phyloP scores from a whole-genome alignment of 2,113 vertebrate species.

The Pogona vitticeps region DNA sequence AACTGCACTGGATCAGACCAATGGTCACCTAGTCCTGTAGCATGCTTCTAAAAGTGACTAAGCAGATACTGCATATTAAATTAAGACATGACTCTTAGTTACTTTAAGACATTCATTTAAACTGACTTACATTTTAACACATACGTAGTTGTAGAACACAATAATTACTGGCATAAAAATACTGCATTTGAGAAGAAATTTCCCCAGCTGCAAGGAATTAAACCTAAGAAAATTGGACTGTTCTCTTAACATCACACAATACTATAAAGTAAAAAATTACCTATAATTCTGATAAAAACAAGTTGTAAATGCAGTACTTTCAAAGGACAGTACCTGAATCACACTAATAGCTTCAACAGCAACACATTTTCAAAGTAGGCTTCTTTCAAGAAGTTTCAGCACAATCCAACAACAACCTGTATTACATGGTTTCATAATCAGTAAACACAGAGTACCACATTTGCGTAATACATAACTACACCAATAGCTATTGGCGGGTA shows the following conservation, averaged over 20 bases:
- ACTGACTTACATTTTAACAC: constrained; percentile 63
- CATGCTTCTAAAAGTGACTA: constrained; percentile 2
- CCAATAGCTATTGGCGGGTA: constrained; percentile 74
- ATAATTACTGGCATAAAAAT: constrained; percentile 74
- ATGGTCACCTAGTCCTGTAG: not conserved
- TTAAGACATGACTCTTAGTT: constrained; percentile 54
- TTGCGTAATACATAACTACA: constrained; percentile 78
- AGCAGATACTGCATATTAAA: not conserved
- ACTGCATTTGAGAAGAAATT: constrained; percentile 60
- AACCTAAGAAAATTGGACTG: constrained; percentile 69
- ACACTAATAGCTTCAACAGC: constrained; percentile 89
- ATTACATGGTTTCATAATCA: constrained; percentile 91
- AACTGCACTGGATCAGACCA: constrained; percentile 44
- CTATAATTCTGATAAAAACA: constrained; percentile 79
- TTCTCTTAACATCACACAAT: constrained; percentile 73
- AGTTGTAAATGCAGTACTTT: constrained; percentile 84
- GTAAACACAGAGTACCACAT: constrained; percentile 85
- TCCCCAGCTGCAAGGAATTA: constrained; percentile 64
- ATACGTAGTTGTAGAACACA: constrained; percentile 66
- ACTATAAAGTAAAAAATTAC: constrained; percentile 76
- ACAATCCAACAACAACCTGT: constrained; percentile 90
- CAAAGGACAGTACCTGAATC: constrained; percentile 89
- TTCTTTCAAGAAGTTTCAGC: constrained; percentile 90
- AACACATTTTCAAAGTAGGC: constrained; percentile 89
- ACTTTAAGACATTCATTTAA: constrained; percentile 74